These are phyloP conservation scores for Platycheirus albimanus DNA, from an alignment of 2,888 invertebrate genomes.

Conservation along the genomic window DNA sequence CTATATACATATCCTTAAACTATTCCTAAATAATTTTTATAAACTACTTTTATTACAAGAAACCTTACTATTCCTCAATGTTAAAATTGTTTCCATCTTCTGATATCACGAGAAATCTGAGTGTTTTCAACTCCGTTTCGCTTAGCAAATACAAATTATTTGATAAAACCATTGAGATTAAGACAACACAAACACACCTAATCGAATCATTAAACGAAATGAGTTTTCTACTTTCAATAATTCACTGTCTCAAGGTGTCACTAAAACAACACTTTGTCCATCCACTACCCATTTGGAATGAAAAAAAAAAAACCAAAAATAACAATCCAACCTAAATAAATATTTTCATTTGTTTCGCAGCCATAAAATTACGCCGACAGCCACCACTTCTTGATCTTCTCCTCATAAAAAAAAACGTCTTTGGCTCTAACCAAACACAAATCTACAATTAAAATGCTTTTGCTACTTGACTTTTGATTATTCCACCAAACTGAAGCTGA, in stretches of 20 bases:
- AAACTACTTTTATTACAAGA: no score
- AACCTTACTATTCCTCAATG: no score
- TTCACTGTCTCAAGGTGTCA: constrained; percentile 29
- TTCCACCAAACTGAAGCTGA: not conserved
- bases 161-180: not conserved
- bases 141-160: not conserved
- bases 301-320: constrained; percentile 5
- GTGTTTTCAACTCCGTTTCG: no score
- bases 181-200: not conserved
- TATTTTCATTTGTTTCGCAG: constrained; percentile 38
- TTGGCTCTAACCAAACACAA: constrained; percentile 38
- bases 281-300: not conserved
- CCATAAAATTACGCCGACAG: constrained; percentile 38
- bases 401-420: not conserved
- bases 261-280: constrained; percentile 12
- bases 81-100: no score
- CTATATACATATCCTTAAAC: no score
- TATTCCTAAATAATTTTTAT: no score
- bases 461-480: constrained; percentile 50
- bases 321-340: constrained; percentile 33
- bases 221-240: constrained; percentile 4
- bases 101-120: no score
- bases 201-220: constrained; percentile 27
- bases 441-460: constrained; percentile 43
- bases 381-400: constrained; percentile 25